A percentile compares a stretch with the other conserved stretches of the same genome.
These are phyloP conservation scores for Ganaspis sp. DNA, from an alignment of 1,140 invertebrate species.

Conservation along the genomic window DNA sequence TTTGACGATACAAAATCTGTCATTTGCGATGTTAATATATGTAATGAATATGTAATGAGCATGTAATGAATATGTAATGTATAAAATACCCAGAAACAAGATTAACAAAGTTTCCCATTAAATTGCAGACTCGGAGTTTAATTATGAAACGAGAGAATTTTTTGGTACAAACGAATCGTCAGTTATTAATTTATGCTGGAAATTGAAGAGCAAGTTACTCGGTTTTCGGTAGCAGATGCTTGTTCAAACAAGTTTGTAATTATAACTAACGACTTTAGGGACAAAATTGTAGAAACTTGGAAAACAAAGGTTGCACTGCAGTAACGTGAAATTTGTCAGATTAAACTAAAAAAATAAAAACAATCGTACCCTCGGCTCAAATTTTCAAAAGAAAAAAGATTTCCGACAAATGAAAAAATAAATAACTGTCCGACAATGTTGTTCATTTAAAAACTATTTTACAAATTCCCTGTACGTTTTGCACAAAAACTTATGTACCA, in stretches of 20 bases:
- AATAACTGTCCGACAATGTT: too few relatives aligned
- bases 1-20: too few relatives aligned
- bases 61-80: too few relatives aligned
- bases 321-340: background rate
- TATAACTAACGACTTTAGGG: constrained; percentile 1
- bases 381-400: background rate
- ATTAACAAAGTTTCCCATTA: too few relatives aligned
- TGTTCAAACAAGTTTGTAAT: background rate
- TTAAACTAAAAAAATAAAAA: constrained; percentile 7
- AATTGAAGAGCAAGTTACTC: background rate
- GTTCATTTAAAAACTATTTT: too few relatives aligned
- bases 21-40: too few relatives aligned
- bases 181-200: background rate
- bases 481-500: too few relatives aligned
- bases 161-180: background rate
- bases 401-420: too few relatives aligned
- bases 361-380: background rate
- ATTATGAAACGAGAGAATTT: background rate
- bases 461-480: too few relatives aligned
- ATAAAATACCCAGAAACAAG: too few relatives aligned
- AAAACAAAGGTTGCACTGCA: background rate
- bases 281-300: background rate
- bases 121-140: too few relatives aligned
- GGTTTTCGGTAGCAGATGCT: background rate
- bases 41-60: too few relatives aligned